Evolutionary conservation across 92 coral and sea anemone genomes (phyloP).

Genomic region (Zoanthus sociatus): DNA sequence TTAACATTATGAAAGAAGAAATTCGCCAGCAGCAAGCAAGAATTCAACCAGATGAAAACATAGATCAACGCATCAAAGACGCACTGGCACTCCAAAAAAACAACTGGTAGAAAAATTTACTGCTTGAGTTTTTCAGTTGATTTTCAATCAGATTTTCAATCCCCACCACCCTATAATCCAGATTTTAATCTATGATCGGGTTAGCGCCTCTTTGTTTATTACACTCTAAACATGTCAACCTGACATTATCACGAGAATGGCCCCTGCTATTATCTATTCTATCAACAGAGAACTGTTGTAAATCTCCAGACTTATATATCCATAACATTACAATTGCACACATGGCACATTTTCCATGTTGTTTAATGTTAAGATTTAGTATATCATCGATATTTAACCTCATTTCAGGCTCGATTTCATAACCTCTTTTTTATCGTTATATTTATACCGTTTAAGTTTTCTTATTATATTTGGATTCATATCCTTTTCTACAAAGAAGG

Average conservation of each 20-base stretch:
- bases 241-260: neutral
- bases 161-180: slow-evolving; percentile 2
- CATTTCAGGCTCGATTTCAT: neutral
- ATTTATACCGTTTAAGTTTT: neutral
- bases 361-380: neutral
- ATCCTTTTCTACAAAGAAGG: neutral
- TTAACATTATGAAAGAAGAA: neutral
- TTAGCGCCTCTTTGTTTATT: neutral
- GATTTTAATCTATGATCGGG: neutral
- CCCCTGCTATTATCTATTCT: neutral
- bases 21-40: slow-evolving; percentile 1
- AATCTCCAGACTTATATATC: neutral
- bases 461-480: neutral
- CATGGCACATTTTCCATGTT: neutral
- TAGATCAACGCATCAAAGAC: neutral
- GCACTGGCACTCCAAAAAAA: neutral
- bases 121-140: neutral
- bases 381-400: neutral
- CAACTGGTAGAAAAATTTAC: neutral
- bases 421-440: neutral
- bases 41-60: neutral
- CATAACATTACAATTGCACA: neutral
- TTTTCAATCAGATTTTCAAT: neutral
- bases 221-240: neutral
- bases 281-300: neutral